Conservation (phyloP, 2,113 vertebrate species). For the Cyprinodon brontotheroides region DNA sequence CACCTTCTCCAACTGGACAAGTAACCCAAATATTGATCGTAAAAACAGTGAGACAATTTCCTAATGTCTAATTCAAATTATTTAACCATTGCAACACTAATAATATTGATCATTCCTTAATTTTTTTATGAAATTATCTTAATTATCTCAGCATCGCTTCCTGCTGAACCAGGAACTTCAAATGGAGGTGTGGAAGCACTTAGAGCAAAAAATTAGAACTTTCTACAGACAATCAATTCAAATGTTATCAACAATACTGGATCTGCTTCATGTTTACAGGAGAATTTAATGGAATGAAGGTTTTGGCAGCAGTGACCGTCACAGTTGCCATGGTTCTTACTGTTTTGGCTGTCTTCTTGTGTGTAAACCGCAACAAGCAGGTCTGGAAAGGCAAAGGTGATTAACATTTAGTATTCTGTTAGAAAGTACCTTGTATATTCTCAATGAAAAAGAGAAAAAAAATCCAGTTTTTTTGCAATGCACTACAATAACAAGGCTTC, state of each 20-base stretch:
- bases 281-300: slow-evolving; percentile 61
- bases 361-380: slow-evolving; percentile 58
- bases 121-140: not conserved
- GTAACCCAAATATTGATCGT: slow-evolving; percentile 6
- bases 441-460: not conserved
- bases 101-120: not conserved
- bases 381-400: slow-evolving; percentile 65
- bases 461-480: not conserved
- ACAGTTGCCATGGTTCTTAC: slow-evolving; percentile 64
- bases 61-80: not conserved
- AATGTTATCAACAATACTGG: not conserved
- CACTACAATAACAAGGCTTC: not conserved
- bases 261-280: slow-evolving; percentile 52
- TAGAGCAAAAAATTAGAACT: not conserved
- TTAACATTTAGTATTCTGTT: slow-evolving; percentile 1
- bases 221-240: not conserved
- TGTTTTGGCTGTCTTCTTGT: slow-evolving; percentile 61
- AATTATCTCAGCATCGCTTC: slow-evolving; percentile 44
- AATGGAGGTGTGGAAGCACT: slow-evolving; percentile 41
- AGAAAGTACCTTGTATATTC: not conserved
- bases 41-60: slow-evolving; percentile 40
- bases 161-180: slow-evolving; percentile 20
- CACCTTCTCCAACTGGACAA: slow-evolving; percentile 18
- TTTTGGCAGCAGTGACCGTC: slow-evolving; percentile 67
- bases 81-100: not conserved